Percentiles rank a stretch among this genome's conserved stretches.
These are phyloP conservation scores for Gerosis bhagava DNA, from an alignment of 2,888 invertebrate genomes.

Conservation along the genomic window DNA sequence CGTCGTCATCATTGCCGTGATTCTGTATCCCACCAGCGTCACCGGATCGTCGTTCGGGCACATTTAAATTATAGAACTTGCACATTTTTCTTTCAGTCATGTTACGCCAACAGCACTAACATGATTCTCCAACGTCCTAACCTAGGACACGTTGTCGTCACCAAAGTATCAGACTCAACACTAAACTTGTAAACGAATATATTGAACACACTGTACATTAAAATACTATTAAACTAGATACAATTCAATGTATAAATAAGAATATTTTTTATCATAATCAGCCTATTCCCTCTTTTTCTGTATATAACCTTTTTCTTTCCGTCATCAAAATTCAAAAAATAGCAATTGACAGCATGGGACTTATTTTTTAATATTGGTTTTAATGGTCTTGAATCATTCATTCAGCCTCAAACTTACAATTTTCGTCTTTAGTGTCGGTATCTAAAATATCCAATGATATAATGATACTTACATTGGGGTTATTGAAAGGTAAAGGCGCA, in stretches of 20 bases:
- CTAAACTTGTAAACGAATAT: constrained; percentile 46
- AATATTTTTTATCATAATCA: constrained; percentile 58
- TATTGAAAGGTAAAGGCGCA: constrained; percentile 91
- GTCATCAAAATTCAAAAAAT: constrained; percentile 81
- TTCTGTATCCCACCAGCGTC: constrained; percentile 56
- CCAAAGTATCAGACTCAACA: constrained; percentile 48
- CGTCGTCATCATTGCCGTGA: constrained; percentile 56
- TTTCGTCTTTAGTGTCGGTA: no score
- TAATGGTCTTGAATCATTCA: no score
- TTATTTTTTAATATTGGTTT: no score
- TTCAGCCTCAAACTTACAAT: no score
- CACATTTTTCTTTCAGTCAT: constrained; percentile 82
- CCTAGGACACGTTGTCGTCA: constrained; percentile 77
- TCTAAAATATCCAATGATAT: no score
- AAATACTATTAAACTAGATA: constrained; percentile 44
- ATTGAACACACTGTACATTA: constrained; percentile 48
- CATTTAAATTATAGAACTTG: constrained; percentile 81
- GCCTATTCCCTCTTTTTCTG: constrained; percentile 75
- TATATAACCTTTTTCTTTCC: constrained; percentile 80
- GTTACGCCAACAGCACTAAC: constrained; percentile 73
- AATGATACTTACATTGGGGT: no score
- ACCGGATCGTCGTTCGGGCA: constrained; percentile 75
- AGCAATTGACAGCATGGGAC: constrained; percentile 73
- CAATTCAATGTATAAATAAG: constrained; percentile 41
- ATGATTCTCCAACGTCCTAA: constrained; percentile 80